Base-by-base conservation (phyloP, 2,113 vertebrate species). In the Panurus biarmicus region DNA sequence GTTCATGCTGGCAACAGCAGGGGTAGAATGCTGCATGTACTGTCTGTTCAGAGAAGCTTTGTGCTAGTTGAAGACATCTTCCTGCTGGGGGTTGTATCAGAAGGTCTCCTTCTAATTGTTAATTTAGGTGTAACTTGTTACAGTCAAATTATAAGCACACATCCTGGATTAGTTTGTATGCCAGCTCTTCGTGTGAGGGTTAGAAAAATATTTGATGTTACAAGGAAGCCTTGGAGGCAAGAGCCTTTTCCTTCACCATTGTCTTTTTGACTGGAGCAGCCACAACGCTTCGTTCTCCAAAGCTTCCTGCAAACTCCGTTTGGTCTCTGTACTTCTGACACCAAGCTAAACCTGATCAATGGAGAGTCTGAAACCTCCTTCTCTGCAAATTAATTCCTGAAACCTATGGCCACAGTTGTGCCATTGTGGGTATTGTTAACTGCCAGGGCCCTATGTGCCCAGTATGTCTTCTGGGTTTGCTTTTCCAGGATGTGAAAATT, bases 1-100 rank as follows among this genome's bases (percentile, higher is more conserved):
- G 22, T 70, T 51, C 10, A 2, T 3, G 1, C 18, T 66, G 26
- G 14, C 0, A 0, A 18, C 29, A 73, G 18, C 0, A 5, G 14
- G 33, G 12, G 7, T 77, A 23, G 48, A 40, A 42, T 84, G 33
- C 42, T 80, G 20, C 21, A 4, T 4, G 1, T 4, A 1, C 66
- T 19, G 28, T 69, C 40, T 67, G 5, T 89, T 51, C 42, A 14
- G 45, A 86, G 64, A 36, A 90, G 35, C n/a, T 25, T 66, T 1
- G 1, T 57, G 10, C 53, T 87, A 12, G 24, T 22, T 40, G 66
- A 84, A 64, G 35, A 47, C 19, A 16, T 47, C 26, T 58, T 65
- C 29, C 35, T 72, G 10, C 28, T 57, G 38, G 38, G 17, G 28
- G 4, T 29, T 66, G 17, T 35, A 57, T 71, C 31, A 21, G n/a